Evolutionary conservation across 2,113 vertebrate species (phyloP), one percentile per base, ranked within the genome.

Genomic region (Thymallus thymallus): DNA sequence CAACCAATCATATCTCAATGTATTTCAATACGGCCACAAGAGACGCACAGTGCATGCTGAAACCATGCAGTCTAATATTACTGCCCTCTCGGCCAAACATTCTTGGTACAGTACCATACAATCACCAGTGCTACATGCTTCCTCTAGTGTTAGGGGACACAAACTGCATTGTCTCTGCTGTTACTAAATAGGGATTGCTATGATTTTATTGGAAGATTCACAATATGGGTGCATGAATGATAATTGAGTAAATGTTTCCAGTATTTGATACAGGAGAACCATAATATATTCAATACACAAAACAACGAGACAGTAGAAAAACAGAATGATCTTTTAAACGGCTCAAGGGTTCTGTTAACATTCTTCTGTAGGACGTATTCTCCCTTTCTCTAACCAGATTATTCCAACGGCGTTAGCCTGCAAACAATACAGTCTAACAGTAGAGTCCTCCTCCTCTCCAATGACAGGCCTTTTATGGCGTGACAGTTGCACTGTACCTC

Each of bases 401-500:
- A 64, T 80, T 82, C 63, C 16, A 26, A 68, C 84, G 68, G 76
- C 63, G 81, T 65, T 58, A 20, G 66, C 87, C 82, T 81, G 83
- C 35, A 1, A 85, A 77, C 91, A 91, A 90, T 87, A 80, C 14
- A 65, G 86, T 74, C 81, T 82, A 67, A 87, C 83, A 35, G 72
- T 84, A 84, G 68, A 82, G 77, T 76, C 85, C 84, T 13, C 35
- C 35, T 41, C 74, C 76, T 45, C 73, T 75, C 48, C 61, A 84
- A 74, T 88, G 88, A 87, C 82, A 82, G 85, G 80, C 86, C 78
- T 91, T 93, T 93, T 92, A 91, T 89, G 89, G 88, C 73, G 74
- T 88, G 89, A 92, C 92, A 93, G 91, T 93, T 90, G 90, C 89
- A 91, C 91, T 92, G 89, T 92, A 93, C 92, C 91, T 93, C 91